Evolutionary conservation across 23 tunicate species (phyloP).

Genomic region (Botrylloides violaceus): DNA sequence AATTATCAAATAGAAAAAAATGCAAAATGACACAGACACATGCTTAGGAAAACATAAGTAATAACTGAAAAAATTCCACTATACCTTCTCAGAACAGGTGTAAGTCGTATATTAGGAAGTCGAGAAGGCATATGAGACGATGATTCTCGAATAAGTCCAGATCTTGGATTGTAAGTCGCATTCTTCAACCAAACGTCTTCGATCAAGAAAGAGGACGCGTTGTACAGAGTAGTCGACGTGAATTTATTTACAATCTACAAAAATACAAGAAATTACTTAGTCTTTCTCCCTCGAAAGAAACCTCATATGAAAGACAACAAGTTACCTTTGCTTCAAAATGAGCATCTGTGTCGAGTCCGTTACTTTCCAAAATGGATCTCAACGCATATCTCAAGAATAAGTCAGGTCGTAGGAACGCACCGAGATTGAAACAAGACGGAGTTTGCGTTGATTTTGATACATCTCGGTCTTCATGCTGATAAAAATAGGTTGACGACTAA

Average conservation of each 20-base stretch:
- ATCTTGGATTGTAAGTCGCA: not conserved
- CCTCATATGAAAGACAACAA: not conserved
- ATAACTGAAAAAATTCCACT: not conserved
- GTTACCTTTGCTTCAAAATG: not conserved
- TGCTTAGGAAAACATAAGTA: no score
- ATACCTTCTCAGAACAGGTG: not conserved
- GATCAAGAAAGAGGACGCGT: not conserved
- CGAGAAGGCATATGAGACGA: not conserved
- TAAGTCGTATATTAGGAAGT: not conserved
- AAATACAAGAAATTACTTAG: no score
- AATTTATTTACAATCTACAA: not conserved
- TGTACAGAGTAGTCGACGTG: not conserved
- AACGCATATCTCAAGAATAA: slow-evolving; percentile 32
- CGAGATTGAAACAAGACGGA: slow-evolving; percentile 36
- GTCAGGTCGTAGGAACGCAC: slow-evolving; percentile 58
- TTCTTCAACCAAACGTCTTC: not conserved
- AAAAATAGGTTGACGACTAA: no score
- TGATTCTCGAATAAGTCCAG: not conserved
- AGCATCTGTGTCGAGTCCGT: not conserved
- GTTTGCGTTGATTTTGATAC: slow-evolving; percentile 39
- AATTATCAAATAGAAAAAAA: no score
- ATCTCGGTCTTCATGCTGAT: not conserved
- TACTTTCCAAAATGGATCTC: not conserved
- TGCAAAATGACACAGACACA: no score
- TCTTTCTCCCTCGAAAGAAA: no score